Evolutionary conservation across 2,888 invertebrate genomes (phyloP).

Genomic region (Oasisia sp.): DNA sequence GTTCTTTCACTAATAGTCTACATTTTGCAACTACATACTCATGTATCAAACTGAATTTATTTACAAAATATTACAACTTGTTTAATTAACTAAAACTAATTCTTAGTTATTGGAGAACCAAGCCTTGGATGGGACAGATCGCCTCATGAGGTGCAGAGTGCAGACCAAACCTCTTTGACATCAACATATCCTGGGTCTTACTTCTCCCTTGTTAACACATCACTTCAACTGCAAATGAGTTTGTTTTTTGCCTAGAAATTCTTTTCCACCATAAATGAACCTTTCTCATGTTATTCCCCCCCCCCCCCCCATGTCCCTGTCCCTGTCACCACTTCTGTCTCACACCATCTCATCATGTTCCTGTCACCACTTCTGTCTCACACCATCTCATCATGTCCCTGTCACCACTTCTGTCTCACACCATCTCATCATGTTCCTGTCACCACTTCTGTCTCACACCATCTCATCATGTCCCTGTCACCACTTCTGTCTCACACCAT

Average conservation of each 20-base stretch:
- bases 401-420: too few relatives aligned
- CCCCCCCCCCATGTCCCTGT: too few relatives aligned
- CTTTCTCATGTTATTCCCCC: not conserved
- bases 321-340: too few relatives aligned
- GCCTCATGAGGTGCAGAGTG: too few relatives aligned
- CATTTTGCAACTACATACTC: not conserved
- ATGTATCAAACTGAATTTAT: not conserved
- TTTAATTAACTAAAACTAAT: not conserved
- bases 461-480: not conserved
- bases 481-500: too few relatives aligned
- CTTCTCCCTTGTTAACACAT: not conserved
- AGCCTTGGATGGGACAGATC: not conserved
- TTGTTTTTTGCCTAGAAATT: not conserved
- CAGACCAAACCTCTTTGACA: too few relatives aligned
- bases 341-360: too few relatives aligned
- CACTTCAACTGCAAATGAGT: not conserved
- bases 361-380: too few relatives aligned
- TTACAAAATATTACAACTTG: not conserved
- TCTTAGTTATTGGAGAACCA: not conserved
- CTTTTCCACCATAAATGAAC: not conserved
- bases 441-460: too few relatives aligned
- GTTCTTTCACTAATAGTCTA: not conserved
- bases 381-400: not conserved
- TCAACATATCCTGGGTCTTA: not conserved
- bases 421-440: not conserved